Percentiles rank a stretch among this genome's conserved stretches.
phyloP scores from a whole-genome alignment of 2,888 invertebrate genomes.

The Drosophila meridionalis region DNA sequence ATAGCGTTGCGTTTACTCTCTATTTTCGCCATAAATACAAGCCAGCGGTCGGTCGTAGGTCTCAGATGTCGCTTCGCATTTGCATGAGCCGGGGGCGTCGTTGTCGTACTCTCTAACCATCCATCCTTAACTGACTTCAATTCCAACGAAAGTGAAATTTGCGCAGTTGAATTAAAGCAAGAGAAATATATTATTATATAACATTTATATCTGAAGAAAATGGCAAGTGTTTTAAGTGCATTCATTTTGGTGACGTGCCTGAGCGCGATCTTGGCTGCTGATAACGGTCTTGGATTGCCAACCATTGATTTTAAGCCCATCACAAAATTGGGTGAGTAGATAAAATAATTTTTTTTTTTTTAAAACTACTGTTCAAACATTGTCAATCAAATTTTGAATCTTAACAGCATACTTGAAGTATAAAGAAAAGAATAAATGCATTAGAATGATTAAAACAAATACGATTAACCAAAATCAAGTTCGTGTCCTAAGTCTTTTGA shows the following conservation, averaged over 20 bases:
- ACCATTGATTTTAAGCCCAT: constrained; percentile 60
- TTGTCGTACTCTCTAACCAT: neutral
- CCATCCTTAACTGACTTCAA: neutral
- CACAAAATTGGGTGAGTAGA: constrained; percentile 67
- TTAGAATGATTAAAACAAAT: no score
- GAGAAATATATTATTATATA: neutral
- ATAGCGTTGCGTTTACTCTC: constrained; percentile 46
- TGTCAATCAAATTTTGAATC: no score
- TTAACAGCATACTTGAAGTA: no score
- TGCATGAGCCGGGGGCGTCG: constrained; percentile 51
- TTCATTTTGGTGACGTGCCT: constrained; percentile 35
- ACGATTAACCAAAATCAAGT: constrained; percentile 9
- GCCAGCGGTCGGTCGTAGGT: constrained; percentile 39
- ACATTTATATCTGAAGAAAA: neutral
- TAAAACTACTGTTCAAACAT: no score
- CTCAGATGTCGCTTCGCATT: constrained; percentile 68
- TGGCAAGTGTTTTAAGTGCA: constrained; percentile 30
- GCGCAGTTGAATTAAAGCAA: neutral
- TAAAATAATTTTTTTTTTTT: neutral
- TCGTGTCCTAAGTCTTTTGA: constrained; percentile 44
- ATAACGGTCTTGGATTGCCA: constrained; percentile 38
- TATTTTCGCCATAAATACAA: constrained; percentile 74
- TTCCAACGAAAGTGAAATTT: constrained; percentile 39
- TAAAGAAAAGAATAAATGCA: neutral
- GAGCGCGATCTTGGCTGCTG: constrained; percentile 32